phyloP scores from a whole-genome alignment of 2,797 vertebrate genomes.

The Psittacula derbiana region DNA sequence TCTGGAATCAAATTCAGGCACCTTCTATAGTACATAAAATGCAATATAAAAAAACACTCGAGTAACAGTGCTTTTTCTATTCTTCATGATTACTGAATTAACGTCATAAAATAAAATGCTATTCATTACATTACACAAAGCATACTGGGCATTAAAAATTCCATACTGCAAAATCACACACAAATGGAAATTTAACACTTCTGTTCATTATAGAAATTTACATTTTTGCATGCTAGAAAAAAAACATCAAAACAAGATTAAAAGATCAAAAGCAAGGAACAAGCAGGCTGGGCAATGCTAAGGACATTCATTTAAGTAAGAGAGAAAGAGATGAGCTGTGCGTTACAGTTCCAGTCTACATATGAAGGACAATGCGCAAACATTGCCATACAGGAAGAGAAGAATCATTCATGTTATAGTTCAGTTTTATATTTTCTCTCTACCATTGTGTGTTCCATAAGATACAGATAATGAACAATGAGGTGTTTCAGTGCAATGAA shows the following conservation, averaged over 20 bases:
- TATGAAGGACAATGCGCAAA: fast-evolving
- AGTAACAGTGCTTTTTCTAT: background rate
- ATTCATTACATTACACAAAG: background rate
- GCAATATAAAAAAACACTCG: background rate
- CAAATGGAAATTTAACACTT: background rate
- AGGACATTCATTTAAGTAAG: background rate
- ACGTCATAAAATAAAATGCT: background rate
- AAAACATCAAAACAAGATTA: background rate
- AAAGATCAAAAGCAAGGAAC: background rate
- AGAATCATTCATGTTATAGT: background rate
- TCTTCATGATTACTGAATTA: background rate
- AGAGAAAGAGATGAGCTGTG: background rate
- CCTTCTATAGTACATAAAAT: background rate
- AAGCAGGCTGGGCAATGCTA: background rate
- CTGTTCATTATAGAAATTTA: background rate
- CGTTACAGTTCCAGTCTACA: background rate
- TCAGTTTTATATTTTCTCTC: background rate
- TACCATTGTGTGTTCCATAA: background rate
- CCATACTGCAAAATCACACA: background rate
- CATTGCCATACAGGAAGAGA: background rate
- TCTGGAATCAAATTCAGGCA: background rate
- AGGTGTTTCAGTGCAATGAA: background rate
- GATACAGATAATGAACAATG: background rate
- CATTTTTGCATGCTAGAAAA: background rate
- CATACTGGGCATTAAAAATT: background rate